Conservation (phyloP, 2,797 vertebrate genomes). For the Hoplostethus atlanticus region DNA sequence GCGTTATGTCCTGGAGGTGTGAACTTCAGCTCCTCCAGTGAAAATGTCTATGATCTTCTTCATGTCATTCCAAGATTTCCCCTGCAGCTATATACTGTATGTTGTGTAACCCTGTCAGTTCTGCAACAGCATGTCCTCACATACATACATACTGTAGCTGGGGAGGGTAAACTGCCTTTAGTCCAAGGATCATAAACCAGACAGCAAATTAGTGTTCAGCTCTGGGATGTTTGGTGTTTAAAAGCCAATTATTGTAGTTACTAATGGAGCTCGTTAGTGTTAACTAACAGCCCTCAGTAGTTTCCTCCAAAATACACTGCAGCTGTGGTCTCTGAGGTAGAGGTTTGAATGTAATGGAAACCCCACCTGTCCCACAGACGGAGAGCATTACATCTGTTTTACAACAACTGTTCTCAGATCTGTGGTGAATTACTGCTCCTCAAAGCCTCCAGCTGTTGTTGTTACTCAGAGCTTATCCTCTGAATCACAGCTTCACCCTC, state of each 20-base stretch:
- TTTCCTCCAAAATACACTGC: too few relatives aligned
- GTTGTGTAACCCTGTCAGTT: slow-evolving; percentile 25
- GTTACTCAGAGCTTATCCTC: slow-evolving; percentile 30
- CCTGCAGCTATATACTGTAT: slow-evolving; percentile 15
- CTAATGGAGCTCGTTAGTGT: too few relatives aligned
- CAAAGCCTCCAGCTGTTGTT: slow-evolving; percentile 45
- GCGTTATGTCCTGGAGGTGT: slow-evolving; percentile 18
- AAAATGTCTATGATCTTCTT: slow-evolving; percentile 9
- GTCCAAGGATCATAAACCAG: too few relatives aligned
- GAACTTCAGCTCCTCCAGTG: slow-evolving; percentile 10
- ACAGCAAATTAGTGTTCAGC: not conserved
- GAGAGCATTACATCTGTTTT: slow-evolving; percentile 44
- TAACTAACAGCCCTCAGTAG: not conserved
- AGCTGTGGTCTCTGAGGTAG: not conserved
- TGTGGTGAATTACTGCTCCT: not conserved
- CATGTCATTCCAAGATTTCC: not conserved
- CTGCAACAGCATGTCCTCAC: slow-evolving; percentile 13
- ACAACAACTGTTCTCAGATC: slow-evolving; percentile 43
- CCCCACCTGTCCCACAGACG: slow-evolving; percentile 26
- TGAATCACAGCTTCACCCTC: slow-evolving; percentile 24
- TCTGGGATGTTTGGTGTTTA: not conserved
- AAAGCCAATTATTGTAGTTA: too few relatives aligned
- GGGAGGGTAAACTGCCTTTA: not conserved
- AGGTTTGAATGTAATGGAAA: slow-evolving; percentile 4
- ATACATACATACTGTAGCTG: slow-evolving; percentile 1